Base-by-base conservation (phyloP, 1,140 invertebrate species). In the Charaxes varanes region DNA sequence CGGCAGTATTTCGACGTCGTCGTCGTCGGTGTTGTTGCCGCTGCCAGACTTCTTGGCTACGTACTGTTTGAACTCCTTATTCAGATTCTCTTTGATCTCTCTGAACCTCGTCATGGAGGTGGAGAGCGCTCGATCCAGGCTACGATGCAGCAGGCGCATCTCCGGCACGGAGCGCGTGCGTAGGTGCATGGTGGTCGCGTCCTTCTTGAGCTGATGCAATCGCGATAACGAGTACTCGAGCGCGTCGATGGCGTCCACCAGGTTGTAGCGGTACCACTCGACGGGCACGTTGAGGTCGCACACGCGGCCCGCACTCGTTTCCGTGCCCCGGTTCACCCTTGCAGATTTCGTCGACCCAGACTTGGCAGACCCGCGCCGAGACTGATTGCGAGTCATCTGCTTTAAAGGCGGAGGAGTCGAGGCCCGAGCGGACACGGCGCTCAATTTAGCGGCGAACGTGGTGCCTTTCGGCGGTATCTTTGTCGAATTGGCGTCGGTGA, bases 221-320 rank as follows among this genome's bases (percentile, higher is more conserved):
- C 71, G 52, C 7, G 62, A 53, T 7, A 83, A 44, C 0, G 83
- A 73, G 52, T 84, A 84, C 32, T 84, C 77, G 24, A 86, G 49
- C 12, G 80, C 61, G 42, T 85, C 82, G 10, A 81, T 61, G 6
- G 82, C 76, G 53, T 85, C 82, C 6, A 77, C 53, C 13, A 85
- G 38, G 59, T 84, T 85, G 34, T 74, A 84, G 35, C 78, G 63
- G 48, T 69, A 85, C 84, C 84, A 85, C 50, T 85, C 84, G 2
- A 85, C 61, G 12, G 74, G 76, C 11, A 73, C 68, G 15, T 69
- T 58, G 11, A 74, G 36, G 38, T 79, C 70, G 21, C 57, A 55
- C 26, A 68, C 46, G 26, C 71, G 52, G n/a, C n/a, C n/a, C 4
- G 44, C 17, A 5, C 41, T 22, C 5, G 45, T 55, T 10, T 63